Evolutionary conservation across 2,113 vertebrate species (phyloP).

Genomic region (Probosciger aterrimus): DNA sequence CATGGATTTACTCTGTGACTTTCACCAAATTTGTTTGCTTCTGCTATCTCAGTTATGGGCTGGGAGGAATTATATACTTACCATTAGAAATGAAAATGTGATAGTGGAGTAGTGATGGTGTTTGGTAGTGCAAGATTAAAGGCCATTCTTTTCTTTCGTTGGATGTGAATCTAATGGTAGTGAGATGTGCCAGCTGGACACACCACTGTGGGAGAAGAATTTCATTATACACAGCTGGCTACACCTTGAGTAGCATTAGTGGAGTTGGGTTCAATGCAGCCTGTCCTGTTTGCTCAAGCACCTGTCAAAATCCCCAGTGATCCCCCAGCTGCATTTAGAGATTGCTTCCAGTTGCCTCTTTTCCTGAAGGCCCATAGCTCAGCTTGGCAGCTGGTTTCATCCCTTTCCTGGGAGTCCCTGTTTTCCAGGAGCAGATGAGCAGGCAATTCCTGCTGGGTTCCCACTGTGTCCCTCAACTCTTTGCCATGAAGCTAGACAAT

Average conservation of each 20-base stretch:
- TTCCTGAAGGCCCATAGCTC: not conserved
- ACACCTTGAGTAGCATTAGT: not conserved
- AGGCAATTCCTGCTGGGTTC: not conserved
- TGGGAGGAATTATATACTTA: not conserved
- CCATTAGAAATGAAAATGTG: not conserved
- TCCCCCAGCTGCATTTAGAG: not conserved
- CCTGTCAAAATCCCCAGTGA: not conserved
- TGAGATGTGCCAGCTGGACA: not conserved
- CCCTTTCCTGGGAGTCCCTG: not conserved
- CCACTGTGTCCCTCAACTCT: not conserved
- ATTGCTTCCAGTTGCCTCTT: not conserved
- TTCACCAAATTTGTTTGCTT: not conserved
- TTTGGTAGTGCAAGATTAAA: not conserved
- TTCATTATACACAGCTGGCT: not conserved
- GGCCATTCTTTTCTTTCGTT: not conserved
- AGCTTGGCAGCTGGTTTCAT: not conserved
- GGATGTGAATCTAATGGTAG: not conserved
- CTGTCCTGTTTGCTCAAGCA: not conserved
- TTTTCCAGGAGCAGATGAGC: not conserved
- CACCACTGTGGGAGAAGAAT: not conserved
- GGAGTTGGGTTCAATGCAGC: not conserved
- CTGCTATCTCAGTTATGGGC: not conserved
- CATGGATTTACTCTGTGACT: not conserved
- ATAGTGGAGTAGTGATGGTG: not conserved
- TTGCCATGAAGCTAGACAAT: not conserved